Base-by-base conservation (phyloP, 2,797 vertebrate species). In the Sebastes steindachneri region DNA sequence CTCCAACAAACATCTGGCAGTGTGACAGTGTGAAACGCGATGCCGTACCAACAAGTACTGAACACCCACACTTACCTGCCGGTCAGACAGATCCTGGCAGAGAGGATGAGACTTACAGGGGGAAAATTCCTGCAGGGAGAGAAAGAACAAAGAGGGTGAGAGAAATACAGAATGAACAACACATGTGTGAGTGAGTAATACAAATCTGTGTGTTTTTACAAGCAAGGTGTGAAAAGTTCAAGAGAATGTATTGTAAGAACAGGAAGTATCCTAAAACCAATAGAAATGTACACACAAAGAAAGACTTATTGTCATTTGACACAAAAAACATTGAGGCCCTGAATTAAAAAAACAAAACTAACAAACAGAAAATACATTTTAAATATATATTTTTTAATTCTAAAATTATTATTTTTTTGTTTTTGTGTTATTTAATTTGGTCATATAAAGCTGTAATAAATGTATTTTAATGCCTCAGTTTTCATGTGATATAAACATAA, bases 41-140 rank as follows among this genome's bases (percentile, higher is more conserved):
- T 2, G 23, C 19, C 2, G 4, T 21, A 4, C 19, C 3, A 14
- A 45, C 8, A 51, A 19, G 5, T n/a, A 51, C 8, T 19, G 17
- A 2, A 51, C 4, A 35, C 9, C 23, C 5, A 45, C 19, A 15
- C 68, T 70, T 68, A 92, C 90, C 74, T 81, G 48, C 17, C 58
- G 53, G 3, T 7, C 48, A 35, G 75, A 86, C 65, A 1, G 1
- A 72, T 92, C 91, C 17, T 77, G 77, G 64, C 73, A 76, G 19
- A 26, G 9, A 31, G 14, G 45, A 41, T 69, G 31, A 31, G 55
- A 64, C 0, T 7, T 12, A 15, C 33, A 69, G 9, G 9, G 8
- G 10, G 83, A 78, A 15, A 90, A 45, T 5, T 14, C 58, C 90
- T 91, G 68, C 21, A 64, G 28, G 9, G 12, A 78, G 25, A 68